Evolutionary conservation across 35 echinoderm and acorn worm genomes (phyloP).

Genomic region (Patiria miniata): DNA sequence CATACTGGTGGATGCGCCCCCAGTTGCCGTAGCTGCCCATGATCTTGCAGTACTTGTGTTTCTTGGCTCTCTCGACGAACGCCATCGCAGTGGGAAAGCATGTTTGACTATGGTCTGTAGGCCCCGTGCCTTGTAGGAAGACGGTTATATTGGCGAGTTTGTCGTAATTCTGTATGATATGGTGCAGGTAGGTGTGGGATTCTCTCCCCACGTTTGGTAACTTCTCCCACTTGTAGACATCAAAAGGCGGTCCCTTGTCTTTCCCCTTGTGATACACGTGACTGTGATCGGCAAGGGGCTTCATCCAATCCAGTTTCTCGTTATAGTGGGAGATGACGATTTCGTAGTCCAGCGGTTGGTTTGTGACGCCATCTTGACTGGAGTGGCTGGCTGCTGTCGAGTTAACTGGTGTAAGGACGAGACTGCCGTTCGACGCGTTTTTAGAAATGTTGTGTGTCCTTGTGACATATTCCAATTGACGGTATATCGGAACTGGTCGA

Average conservation of each 20-base stretch:
- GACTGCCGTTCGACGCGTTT: too few species aligned
- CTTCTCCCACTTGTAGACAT: conserved; percentile 8
- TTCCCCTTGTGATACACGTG: conserved; percentile 26
- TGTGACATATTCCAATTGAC: too few species aligned
- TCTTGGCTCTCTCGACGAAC: neutral
- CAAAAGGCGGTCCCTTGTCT: neutral
- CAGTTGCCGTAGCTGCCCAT: too few species aligned
- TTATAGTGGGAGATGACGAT: conserved; percentile 23
- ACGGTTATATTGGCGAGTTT: conserved; percentile 25
- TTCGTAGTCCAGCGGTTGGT: neutral
- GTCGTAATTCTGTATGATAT: conserved; percentile 35
- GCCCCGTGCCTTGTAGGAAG: neutral
- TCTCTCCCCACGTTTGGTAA: too few species aligned
- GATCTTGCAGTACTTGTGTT: too few species aligned
- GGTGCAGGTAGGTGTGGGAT: conserved; percentile 7
- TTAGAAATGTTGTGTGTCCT: too few species aligned
- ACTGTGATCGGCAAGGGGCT: conserved; percentile 8
- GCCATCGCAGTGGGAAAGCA: neutral
- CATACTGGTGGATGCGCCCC: too few species aligned
- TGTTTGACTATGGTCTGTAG: too few species aligned
- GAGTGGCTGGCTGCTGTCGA: too few species aligned
- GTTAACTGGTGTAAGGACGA: too few species aligned
- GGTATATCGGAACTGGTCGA: too few species aligned
- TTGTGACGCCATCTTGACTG: too few species aligned
- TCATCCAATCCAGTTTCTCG: conserved; percentile 25